phyloP scores from a whole-genome alignment of 2,888 invertebrate genomes.

The Lycaena phlaeas region DNA sequence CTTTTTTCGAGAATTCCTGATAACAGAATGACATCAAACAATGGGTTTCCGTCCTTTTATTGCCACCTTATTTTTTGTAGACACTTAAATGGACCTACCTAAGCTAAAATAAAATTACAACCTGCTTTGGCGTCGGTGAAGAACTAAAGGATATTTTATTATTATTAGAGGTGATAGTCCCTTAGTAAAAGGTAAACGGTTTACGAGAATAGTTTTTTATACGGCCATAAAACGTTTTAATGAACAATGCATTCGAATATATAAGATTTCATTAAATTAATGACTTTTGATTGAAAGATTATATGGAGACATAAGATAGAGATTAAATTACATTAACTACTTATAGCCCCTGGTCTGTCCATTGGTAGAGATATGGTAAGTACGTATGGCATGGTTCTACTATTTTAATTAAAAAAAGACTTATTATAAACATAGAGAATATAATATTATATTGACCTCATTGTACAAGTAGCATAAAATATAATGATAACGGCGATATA shows the following conservation, averaged over 20 bases:
- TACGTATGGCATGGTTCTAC: no score
- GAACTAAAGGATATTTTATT: conserved; percentile 14
- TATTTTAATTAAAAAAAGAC: no score
- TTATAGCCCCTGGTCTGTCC: no score
- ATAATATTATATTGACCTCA: no score
- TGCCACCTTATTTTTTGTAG: conserved; percentile 70
- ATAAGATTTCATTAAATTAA: neutral
- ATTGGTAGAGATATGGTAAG: no score
- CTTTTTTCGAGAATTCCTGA: conserved; percentile 60
- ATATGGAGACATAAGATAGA: no score
- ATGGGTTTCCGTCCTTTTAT: conserved; percentile 73
- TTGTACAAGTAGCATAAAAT: no score
- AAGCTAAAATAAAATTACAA: conserved; percentile 57
- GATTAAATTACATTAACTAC: no score
- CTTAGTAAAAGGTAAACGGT: neutral
- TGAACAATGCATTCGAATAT: neutral
- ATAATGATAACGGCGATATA: no score
- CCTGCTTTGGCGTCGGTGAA: conserved; percentile 46
- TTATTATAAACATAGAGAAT: no score
- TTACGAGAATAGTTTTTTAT: conserved; percentile 4
- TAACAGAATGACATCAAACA: conserved; percentile 66
- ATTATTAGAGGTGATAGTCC: conserved; percentile 9
- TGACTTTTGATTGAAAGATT: neutral
- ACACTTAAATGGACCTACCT: conserved; percentile 56
- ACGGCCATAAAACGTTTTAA: neutral